Conservation (phyloP, 2,797 vertebrate species). For the Rhabdomys pumilio region DNA sequence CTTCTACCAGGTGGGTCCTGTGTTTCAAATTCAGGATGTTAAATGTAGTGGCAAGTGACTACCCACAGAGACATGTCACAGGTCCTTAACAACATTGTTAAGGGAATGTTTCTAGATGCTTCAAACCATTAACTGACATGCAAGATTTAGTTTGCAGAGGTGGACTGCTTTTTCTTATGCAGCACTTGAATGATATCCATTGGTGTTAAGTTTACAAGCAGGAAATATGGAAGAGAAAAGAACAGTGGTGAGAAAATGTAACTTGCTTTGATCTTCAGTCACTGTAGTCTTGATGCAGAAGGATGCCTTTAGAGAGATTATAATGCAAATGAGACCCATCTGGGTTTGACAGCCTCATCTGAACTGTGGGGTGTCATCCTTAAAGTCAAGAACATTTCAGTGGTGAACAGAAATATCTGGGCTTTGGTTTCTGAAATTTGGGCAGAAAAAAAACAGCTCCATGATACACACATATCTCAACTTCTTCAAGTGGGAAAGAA, state of each 20-base stretch:
- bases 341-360: not conserved
- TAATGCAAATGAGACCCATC: not conserved
- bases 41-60: not conserved
- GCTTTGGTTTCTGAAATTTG: not conserved
- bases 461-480: not conserved
- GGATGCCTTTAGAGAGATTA: constrained; percentile 36
- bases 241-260: not conserved
- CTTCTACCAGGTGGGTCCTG: not conserved
- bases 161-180: constrained; percentile 1
- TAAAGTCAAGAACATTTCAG: constrained; percentile 42
- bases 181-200: not conserved
- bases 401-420: constrained; percentile 40
- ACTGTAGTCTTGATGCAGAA: not conserved
- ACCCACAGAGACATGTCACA: not conserved
- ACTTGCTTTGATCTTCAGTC: not conserved
- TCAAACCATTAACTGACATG: constrained; percentile 45
- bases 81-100: not conserved
- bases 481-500: constrained; percentile 28
- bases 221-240: constrained; percentile 26
- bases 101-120: constrained; percentile 30
- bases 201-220: constrained; percentile 51
- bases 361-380: constrained; percentile 9
- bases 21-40: not conserved
- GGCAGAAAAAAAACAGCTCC: not conserved
- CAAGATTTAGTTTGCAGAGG: constrained; percentile 2